Base-by-base conservation (phyloP, 2,113 vertebrate genomes). In the Epinephelus cyanopodus region DNA sequence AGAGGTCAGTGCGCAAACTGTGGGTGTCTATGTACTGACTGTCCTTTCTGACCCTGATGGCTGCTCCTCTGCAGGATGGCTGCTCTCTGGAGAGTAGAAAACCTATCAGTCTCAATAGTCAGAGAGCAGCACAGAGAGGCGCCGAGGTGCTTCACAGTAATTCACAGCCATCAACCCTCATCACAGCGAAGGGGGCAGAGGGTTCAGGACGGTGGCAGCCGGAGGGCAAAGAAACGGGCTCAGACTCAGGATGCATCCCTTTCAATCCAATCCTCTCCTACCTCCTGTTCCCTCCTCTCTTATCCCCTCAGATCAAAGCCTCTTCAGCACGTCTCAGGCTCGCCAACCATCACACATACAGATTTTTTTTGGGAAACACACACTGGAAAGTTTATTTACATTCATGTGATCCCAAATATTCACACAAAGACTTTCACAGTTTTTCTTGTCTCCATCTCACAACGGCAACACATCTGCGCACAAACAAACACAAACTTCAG, bases 141-240 rank as follows among this genome's bases (percentile, higher is more conserved):
- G 74, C 58, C 13, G 47, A 82, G 72, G 81, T 83, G 83, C 82
- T 85, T 82, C 77, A 73, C 78, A 79, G 84, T 87, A 89, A 92
- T 90, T 92, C 89, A 90, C 87, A 89, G 84, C 80, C 78, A 90
- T 91, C 87, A 85, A 18, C 57, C 71, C 48, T 76, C 76, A 77
- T 81, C 86, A 2, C 68, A 4, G 69, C 14, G 78, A 29, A 77
- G 56, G 57, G 77, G 82, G 65, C 84, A 70, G 27, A 42, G 78
- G 68, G 89, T 82, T 87, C 58, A 82, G 77, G 42, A 53, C 6
- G n/a, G 65, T 37, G 56, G 64, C 66, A 69, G 58, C 82, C 58
- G 2, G 19, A n/a, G 82, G 77, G 62, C 2, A 5, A 53, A 75
- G 52, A 69, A 83, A 83, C 79, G 42, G 39, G 69, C 67, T 57